Evolutionary conservation across 2,113 vertebrate species (phyloP).

Genomic region (Thunnus maccoyii): DNA sequence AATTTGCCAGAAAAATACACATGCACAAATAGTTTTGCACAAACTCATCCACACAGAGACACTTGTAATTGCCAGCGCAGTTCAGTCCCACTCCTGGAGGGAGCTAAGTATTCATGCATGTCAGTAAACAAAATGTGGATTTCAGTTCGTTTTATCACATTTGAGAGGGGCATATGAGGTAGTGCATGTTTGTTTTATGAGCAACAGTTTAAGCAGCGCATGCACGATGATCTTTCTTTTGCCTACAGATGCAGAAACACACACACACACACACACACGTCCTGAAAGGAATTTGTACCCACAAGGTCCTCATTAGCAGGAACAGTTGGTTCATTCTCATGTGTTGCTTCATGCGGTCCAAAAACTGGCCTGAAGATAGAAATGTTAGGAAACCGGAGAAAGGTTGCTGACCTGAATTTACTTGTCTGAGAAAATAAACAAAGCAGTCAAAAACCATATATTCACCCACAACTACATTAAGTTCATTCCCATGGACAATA

Average conservation of each 20-base stretch:
- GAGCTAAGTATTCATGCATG: slow-evolving; percentile 24
- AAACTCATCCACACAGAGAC: slow-evolving; percentile 58
- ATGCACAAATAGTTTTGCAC: slow-evolving; percentile 62
- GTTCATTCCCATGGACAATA: no score
- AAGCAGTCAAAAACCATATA: not conserved
- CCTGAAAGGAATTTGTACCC: slow-evolving; percentile 60
- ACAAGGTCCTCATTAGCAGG: slow-evolving; percentile 72
- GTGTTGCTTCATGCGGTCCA: slow-evolving; percentile 22
- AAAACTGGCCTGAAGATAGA: slow-evolving; percentile 30
- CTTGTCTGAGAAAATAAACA: not conserved
- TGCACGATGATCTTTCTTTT: not conserved
- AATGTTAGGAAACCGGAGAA: not conserved
- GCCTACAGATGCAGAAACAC: slow-evolving; percentile 1
- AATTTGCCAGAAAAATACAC: slow-evolving; percentile 60
- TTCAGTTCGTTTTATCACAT: slow-evolving; percentile 31
- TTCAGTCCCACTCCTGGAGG: slow-evolving; percentile 23
- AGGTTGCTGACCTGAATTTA: slow-evolving; percentile 30
- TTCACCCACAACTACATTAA: not conserved
- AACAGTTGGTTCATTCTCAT: slow-evolving; percentile 37
- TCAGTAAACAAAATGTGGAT: slow-evolving; percentile 44
- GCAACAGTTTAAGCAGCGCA: not conserved
- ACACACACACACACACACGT: slow-evolving; percentile 17
- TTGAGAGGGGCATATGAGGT: slow-evolving; percentile 7
- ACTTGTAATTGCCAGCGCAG: slow-evolving; percentile 39
- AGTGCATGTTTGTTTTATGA: slow-evolving; percentile 14